Base-by-base conservation (phyloP, 2,888 invertebrate genomes). In the Xestia rhomboidea region DNA sequence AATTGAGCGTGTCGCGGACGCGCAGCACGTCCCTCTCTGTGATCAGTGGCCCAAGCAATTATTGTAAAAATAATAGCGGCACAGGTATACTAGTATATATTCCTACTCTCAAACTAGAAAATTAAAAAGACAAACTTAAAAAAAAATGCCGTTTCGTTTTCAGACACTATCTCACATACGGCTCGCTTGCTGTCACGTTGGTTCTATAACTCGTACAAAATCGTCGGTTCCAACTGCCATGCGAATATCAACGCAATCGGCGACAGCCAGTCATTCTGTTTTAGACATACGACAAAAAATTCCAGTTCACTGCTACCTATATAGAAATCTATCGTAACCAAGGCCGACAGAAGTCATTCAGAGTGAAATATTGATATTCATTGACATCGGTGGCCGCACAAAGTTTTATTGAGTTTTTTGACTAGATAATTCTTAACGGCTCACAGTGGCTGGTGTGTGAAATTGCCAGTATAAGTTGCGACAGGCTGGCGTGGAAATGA, bases 321-420 rank as follows among this genome's bases (percentile, higher is more conserved):
- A 66, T 62, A 71, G 51, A 57, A 85, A 81, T 51, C 34, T 54
- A 62, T 69, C 66, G 27, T 21, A 62, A 7, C 46, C 24, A 24
- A 72, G 21, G 30, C 67, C 11, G 70, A 81, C 70, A 75, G 57
- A 70, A 68, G 85, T 81, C 63, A 81, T 82, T 85, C 21, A 7
- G 68, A 64, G 68, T 81, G 82, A 82, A 85, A 85, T 85, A 83
- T 87, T 71, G 82, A 46, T 81, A 85, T 75, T 81, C 70, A 67
- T 63, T 24, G 57, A 30, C 84, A 84, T 62, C 34, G 44, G 80
- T 54, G 44, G 15, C 49, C 51, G 38, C 11, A 34, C 30, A 27
- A 68, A 68, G 51, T 85, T 81, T 73, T 81, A 85, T 85, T 75
- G 62, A 75, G 69, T 85, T 85, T 82, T 84, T 79, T 51, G 54